phyloP scores from a whole-genome alignment of 1,140 invertebrate species.

The Drosophila athabasca region DNA sequence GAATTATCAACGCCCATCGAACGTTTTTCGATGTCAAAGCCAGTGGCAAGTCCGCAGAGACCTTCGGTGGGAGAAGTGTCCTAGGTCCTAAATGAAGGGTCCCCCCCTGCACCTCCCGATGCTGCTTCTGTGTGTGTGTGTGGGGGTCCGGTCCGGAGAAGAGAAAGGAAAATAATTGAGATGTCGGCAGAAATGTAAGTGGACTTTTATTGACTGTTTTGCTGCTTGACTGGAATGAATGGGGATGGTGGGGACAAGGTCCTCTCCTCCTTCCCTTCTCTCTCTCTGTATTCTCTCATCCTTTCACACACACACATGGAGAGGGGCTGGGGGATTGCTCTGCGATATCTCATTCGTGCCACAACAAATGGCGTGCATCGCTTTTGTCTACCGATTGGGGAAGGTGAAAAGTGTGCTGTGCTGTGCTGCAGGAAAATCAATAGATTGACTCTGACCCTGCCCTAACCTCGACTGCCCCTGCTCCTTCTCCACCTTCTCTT shows the following conservation, averaged over 20 bases:
- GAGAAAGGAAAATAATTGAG: slow-evolving; percentile 75
- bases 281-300: slow-evolving; percentile 17
- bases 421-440: slow-evolving; percentile 56
- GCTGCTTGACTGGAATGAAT: slow-evolving; percentile 50
- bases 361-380: slow-evolving; percentile 60
- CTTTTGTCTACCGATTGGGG: slow-evolving; percentile 59
- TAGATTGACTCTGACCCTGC: slow-evolving; percentile 40
- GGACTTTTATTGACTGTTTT: slow-evolving; percentile 80
- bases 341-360: slow-evolving; percentile 34
- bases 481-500: background rate
- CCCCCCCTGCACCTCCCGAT: too few relatives aligned
- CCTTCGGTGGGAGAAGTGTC: slow-evolving; percentile 3
- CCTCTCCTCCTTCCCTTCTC: slow-evolving; percentile 8
- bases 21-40: slow-evolving; percentile 21
- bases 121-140: too few relatives aligned
- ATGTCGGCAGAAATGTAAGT: slow-evolving; percentile 80
- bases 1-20: slow-evolving; percentile 28
- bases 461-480: background rate
- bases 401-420: slow-evolving; percentile 39
- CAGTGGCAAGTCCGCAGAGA: slow-evolving; percentile 13
- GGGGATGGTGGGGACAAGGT: slow-evolving; percentile 31
- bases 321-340: background rate
- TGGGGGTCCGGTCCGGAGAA: slow-evolving; percentile 2
- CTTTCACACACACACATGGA: slow-evolving; percentile 20
- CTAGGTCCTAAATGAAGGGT: slow-evolving; percentile 4